Evolutionary conservation across 2,888 invertebrate genomes (phyloP).

Genomic region (Cyclophora punctaria): DNA sequence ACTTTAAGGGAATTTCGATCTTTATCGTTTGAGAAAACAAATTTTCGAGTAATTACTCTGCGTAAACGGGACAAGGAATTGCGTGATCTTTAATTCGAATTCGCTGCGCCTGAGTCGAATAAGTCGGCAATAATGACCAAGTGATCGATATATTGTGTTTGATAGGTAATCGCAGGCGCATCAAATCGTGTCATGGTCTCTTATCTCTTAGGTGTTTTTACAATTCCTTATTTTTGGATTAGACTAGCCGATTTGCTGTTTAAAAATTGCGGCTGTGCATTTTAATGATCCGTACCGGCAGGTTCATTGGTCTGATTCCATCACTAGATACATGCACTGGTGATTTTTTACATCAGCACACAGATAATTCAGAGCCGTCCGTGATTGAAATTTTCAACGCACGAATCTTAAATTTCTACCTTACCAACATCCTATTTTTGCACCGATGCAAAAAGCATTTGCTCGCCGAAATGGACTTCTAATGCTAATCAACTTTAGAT

Average conservation of each 20-base stretch:
- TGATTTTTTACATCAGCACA: constrained; percentile 39
- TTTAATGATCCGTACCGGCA: constrained; percentile 55
- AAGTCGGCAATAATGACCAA: constrained; percentile 34
- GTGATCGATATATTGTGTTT: constrained; percentile 3
- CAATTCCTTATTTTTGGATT: constrained; percentile 52
- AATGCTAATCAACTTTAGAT: constrained; percentile 40
- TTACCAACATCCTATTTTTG: constrained; percentile 46
- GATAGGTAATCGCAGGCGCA: constrained; percentile 39
- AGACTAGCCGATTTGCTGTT: constrained; percentile 65
- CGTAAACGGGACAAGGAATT: background rate
- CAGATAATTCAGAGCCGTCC: constrained; percentile 36
- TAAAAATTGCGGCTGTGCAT: constrained; percentile 65
- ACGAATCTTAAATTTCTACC: constrained; percentile 38
- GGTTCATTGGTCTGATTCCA: constrained; percentile 61
- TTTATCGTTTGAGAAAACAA: constrained; percentile 9
- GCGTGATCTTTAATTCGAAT: constrained; percentile 1
- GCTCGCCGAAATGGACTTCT: constrained; percentile 39
- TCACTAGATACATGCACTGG: constrained; percentile 28
- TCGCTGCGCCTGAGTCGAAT: constrained; percentile 36
- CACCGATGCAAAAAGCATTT: constrained; percentile 54
- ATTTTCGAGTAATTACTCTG: constrained; percentile 11
- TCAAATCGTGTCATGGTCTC: constrained; percentile 38
- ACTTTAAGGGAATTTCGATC: constrained; percentile 13
- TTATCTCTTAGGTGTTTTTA: constrained; percentile 37
- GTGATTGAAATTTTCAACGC: constrained; percentile 66